Percentiles rank a stretch among this genome's conserved stretches.
Conservation (phyloP, 2,113 vertebrate species). For the Myocastor coypus region DNA sequence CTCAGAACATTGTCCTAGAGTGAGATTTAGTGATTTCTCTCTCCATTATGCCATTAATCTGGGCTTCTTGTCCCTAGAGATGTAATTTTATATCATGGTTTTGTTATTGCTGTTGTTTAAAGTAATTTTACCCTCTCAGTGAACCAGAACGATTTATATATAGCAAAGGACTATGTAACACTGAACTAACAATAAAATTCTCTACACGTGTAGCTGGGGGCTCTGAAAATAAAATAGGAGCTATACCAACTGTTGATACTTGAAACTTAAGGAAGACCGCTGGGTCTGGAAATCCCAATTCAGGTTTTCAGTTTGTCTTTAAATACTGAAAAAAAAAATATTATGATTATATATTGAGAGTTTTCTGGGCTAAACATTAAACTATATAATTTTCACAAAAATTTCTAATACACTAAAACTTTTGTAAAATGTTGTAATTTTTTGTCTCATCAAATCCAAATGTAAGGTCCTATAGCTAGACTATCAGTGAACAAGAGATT, state of each 20-base stretch:
- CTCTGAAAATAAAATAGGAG: slow-evolving; percentile 31
- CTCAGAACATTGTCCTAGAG: background rate
- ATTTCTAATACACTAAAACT: background rate
- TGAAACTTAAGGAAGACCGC: slow-evolving; percentile 6
- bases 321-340: background rate
- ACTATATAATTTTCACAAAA: slow-evolving; percentile 33
- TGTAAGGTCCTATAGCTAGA: background rate
- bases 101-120: slow-evolving; percentile 3
- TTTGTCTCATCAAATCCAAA: background rate
- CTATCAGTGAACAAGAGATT: background rate
- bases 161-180: background rate
- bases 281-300: slow-evolving; percentile 4
- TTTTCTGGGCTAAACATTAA: background rate
- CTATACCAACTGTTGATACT: background rate
- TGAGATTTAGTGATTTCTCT: slow-evolving; percentile 24
- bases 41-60: background rate
- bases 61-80: background rate
- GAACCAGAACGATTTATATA: slow-evolving; percentile 53
- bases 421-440: slow-evolving; percentile 1
- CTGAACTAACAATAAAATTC: background rate
- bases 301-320: background rate
- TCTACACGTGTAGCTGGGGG: background rate
- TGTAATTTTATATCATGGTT: background rate
- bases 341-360: background rate
- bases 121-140: background rate